Evolutionary conservation across 2,797 vertebrate genomes (phyloP).

Genomic region (Myripristis jacobus): DNA sequence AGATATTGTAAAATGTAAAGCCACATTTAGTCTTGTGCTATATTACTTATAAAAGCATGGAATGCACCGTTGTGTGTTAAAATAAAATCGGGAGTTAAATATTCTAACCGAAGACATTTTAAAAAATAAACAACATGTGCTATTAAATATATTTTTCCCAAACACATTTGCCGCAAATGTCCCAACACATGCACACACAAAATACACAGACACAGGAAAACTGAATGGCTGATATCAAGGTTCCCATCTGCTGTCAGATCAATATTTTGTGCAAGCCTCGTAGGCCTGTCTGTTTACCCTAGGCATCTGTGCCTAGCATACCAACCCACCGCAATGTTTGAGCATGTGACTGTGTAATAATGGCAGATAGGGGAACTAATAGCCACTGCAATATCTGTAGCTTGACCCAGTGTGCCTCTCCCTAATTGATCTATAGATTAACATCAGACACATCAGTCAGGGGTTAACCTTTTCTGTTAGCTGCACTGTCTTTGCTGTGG

Average conservation of each 20-base stretch:
- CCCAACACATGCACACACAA: slow-evolving; percentile 56
- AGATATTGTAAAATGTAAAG: slow-evolving; percentile 3
- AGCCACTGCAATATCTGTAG: slow-evolving; percentile 87
- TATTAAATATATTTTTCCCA: slow-evolving; percentile 63
- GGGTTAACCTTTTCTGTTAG: slow-evolving; percentile 85
- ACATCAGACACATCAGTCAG: slow-evolving; percentile 85
- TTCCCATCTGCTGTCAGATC: slow-evolving; percentile 87
- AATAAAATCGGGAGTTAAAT: slow-evolving; percentile 36
- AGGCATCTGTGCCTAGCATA: slow-evolving; percentile 85
- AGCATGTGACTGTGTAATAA: slow-evolving; percentile 90
- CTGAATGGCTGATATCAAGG: slow-evolving; percentile 81
- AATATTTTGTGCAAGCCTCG: slow-evolving; percentile 87
- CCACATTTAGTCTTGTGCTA: slow-evolving; percentile 15
- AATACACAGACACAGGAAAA: slow-evolving; percentile 68
- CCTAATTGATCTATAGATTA: slow-evolving; percentile 90
- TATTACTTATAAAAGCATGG: neutral
- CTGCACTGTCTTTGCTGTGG: slow-evolving; percentile 82
- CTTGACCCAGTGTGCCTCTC: slow-evolving; percentile 86
- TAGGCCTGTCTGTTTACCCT: slow-evolving; percentile 87
- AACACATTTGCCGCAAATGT: slow-evolving; percentile 67
- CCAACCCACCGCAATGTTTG: slow-evolving; percentile 83
- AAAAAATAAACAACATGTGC: slow-evolving; percentile 45
- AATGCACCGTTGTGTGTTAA: slow-evolving; percentile 17
- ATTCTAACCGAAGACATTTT: slow-evolving; percentile 35
- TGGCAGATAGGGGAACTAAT: slow-evolving; percentile 86